Evolutionary conservation across 2,113 vertebrate species (phyloP), one percentile per base, ranked within the genome.

Genomic region (Salvator merianae): DNA sequence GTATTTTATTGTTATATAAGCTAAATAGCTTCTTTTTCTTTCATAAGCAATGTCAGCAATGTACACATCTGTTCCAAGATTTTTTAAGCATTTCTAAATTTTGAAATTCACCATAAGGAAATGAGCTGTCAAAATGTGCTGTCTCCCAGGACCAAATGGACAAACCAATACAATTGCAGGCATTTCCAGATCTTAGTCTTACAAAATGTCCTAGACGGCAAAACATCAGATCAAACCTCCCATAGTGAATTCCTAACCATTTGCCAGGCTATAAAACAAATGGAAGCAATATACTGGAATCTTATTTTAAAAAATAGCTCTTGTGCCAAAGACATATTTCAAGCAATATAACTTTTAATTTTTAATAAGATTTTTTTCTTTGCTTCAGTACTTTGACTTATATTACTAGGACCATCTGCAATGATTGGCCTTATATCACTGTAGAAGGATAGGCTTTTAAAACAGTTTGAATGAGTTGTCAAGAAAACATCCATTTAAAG

Each of bases 91-190:
- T 13, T 70, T 28, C 47, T 81, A 26, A 53, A 70, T 53, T 71
- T 53, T 38, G 53, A 32, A 34, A 55, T 16, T 43, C 36, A 65
- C 28, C 28, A 20, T n/a, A 12, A 36, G 43, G 77, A 66, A 40
- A 79, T 18, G 14, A 70, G 69, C 18, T 81, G n/a, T 81, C 65
- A 81, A 79, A 79, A n/a, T 28, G 66, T 69, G n/a, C n/a, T 28
- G 20, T 71, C 30, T 34, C 24, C 50, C 24, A 36, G 43, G 9
- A 7, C 43, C 38, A 50, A 43, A 80, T 32, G 38, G 36, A 78
- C 30, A 50, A 30, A 16, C 63, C 40, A 53, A 32, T 34, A 3
- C 7, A 32, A 53, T 69, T 24, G 53, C 32, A 69, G 32, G 14
- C 16, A 36, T 20, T 16, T 47, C 77, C 36, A 43, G 65, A 55